Evolutionary conservation across 2,113 vertebrate species (phyloP).

Genomic region (Odontophorus gujanensis): DNA sequence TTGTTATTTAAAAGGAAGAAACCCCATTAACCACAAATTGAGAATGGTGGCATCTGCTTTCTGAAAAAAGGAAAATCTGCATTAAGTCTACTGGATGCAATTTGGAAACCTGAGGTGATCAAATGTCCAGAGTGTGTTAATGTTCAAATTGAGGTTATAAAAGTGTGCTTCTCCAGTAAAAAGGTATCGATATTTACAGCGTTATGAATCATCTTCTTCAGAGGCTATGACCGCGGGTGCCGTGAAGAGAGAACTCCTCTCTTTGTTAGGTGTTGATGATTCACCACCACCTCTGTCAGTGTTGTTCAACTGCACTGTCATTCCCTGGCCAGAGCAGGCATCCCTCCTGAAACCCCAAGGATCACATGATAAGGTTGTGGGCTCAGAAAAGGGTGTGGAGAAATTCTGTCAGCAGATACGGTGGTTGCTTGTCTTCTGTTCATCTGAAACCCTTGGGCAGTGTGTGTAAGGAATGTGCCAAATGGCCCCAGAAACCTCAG

Average conservation of each 20-base stretch:
- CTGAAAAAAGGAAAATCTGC: not conserved
- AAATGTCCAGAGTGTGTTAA: not conserved
- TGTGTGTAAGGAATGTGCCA: not conserved
- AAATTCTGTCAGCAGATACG: not conserved
- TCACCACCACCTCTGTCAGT: not conserved
- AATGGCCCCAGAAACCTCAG: conserved; percentile 17
- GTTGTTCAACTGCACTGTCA: not conserved
- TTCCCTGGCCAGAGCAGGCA: conserved; percentile 12
- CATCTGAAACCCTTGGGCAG: not conserved
- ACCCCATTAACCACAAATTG: not conserved
- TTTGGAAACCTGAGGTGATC: not conserved
- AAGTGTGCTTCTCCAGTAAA: not conserved
- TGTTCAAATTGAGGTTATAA: not conserved
- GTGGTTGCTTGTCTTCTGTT: not conserved
- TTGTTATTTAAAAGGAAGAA: not conserved
- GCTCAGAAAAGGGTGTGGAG: conserved; percentile 25
- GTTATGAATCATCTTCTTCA: not conserved
- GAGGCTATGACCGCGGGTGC: fast-evolving
- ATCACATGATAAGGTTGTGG: conserved; percentile 24
- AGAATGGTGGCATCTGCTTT: not conserved
- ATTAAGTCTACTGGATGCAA: not conserved
- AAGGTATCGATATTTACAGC: not conserved
- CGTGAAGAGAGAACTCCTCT: not conserved
- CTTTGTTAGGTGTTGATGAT: not conserved
- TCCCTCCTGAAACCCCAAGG: conserved; percentile 1